These are phyloP conservation scores for Propithecus perrieri DNA, from an alignment of 2,797 vertebrate genomes.

Conservation along the genomic window DNA sequence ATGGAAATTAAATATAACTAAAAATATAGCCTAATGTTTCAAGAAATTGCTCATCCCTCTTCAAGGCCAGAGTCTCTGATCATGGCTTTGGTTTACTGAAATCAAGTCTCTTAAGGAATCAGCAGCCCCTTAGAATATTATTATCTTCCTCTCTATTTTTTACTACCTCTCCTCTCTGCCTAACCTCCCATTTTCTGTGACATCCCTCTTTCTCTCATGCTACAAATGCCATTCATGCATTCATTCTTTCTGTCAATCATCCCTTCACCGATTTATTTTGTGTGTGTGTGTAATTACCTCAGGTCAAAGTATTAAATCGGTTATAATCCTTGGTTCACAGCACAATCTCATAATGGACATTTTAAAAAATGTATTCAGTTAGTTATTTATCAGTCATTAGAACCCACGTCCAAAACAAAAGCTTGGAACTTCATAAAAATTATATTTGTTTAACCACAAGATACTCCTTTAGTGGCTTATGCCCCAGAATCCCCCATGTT, in stretches of 20 bases:
- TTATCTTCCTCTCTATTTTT: background rate
- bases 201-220: background rate
- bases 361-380: background rate
- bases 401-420: background rate
- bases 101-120: background rate
- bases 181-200: background rate
- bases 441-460: background rate
- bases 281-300: background rate
- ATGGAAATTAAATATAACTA: background rate
- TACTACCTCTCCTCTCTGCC: background rate
- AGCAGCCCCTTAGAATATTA: background rate
- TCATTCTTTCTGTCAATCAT: background rate
- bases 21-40: background rate
- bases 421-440: background rate
- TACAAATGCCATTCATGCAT: background rate
- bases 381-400: background rate
- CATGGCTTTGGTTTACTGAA: background rate
- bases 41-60: background rate
- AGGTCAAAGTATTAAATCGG: background rate
- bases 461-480: background rate
- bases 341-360: background rate
- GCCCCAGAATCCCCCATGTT: accelerated
- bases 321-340: background rate
- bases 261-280: background rate
- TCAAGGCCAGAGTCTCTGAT: background rate